Evolutionary conservation across 2,113 vertebrate genomes (phyloP), one percentile per base, ranked within the genome.

Genomic region (Anser cygnoides): DNA sequence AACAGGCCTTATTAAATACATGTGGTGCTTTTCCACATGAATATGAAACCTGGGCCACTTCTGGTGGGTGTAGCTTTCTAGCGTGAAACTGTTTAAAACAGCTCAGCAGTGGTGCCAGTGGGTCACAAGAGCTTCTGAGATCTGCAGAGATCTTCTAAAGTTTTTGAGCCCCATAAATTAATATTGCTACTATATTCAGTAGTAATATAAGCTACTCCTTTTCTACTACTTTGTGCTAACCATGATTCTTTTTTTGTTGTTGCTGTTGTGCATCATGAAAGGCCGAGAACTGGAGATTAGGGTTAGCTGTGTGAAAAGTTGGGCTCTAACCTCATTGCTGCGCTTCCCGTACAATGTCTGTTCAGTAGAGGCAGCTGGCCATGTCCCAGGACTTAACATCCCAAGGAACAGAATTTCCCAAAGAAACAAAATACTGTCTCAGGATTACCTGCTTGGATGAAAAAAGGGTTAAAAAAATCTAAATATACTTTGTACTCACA

Each of bases 11-110:
- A 33, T 91, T 84, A 87, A 94, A 92, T 77, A 39, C 17, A 39
- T 71, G 21, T 50, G 46, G 77, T 81, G 35, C 58, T 96, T 97
- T 97, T 84, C 82, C 62, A 89, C 9, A 22, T 59, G 90, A 73
- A 54, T 67, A 39, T 78, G 59, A 76, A 73, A 49, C 71, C 81
- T 90, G 46, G 80, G 73, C 70, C 5, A 4, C 55, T 43, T 95
- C 75, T 86, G 75, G 4, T 90, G 59, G 66, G 46, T 71, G 75
- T 82, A 84, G 35, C 65, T 67, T 81, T 74, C 83, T 39, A 80
- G 33, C n/a, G 78, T 41, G 25, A 52, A 90, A 57, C 35, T 61
- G 12, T 75, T 84, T 89, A 29, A 62, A 91, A 81, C 33, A 71
- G 44, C 35, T 11, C 52, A 35, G 39, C 72, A 81, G 57, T 39